Evolutionary conservation across 2,888 invertebrate genomes (phyloP), one percentile per base, ranked within the genome.

Genomic region (Morpho deidamia): DNA sequence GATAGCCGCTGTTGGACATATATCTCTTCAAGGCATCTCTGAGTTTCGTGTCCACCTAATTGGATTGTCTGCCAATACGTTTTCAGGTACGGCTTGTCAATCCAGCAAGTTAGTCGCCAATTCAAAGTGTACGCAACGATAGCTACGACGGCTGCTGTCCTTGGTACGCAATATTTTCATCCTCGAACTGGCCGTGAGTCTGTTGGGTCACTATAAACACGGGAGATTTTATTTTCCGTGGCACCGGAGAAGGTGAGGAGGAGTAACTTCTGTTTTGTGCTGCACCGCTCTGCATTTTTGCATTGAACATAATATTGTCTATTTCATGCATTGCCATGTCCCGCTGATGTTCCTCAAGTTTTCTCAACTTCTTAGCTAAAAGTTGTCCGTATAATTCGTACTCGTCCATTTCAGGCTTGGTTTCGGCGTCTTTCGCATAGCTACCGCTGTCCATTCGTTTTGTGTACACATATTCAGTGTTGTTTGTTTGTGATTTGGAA

Each of bases 301-400:
- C 79, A 44, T 77, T 78, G 67, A 84, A 87, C 77, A 87, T 79
- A 39, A 87, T 78, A 55, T 83, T 84, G 56, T 89, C 87, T 8
- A 89, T 86, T 55, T 89, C 86, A 50, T 88, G 85, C 87, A 88
- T 87, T 4, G 83, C 81, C 11, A 81, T 61, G 59, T 89, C 87
- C 3, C 89, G 73, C 56, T 87, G 81, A 34, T 76, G 74, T 63
- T 87, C 88, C 43, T 86, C 80, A 41, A 89, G 59, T 61, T 81
- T 86, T 58, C 79, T 76, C 44, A 90, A 62, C 62, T 88, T 90
- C 56, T 81, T 88, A 1, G 83, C 87, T 47, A 90, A 63, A 8
- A 90, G 67, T 63, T 81, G 81, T 1, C 80, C 83, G 34, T 82
- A 90, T 1, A 88, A 61, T 12, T 87, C 87, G 32, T 81, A 88